A percentile compares a stretch with the other conserved stretches of the same genome.
Conservation (phyloP, 2,797 vertebrate species). For the Fistularia commersonii region DNA sequence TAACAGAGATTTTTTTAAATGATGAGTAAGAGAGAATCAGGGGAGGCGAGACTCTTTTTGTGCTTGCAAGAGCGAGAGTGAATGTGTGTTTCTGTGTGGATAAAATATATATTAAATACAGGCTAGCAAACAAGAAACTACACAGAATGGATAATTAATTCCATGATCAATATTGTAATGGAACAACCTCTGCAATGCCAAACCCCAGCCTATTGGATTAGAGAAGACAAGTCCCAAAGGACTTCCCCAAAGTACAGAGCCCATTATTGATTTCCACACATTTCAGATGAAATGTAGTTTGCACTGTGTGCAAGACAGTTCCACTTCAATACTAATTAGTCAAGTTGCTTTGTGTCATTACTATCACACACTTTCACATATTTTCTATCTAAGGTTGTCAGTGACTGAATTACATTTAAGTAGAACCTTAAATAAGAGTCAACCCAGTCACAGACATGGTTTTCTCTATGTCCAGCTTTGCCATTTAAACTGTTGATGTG, state of each 20-base stretch:
- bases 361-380: no score
- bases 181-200: slow-evolving; percentile 13
- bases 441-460: no score
- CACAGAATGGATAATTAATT: slow-evolving; percentile 49
- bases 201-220: slow-evolving; percentile 24
- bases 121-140: neutral
- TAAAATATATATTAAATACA: neutral
- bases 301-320: neutral
- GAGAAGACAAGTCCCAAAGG: slow-evolving; percentile 27
- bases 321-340: neutral
- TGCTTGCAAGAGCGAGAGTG: neutral
- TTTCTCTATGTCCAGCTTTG: no score
- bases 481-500: no score
- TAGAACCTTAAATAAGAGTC: no score
- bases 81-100: no score
- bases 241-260: slow-evolving; percentile 8
- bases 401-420: no score
- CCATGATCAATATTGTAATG: slow-evolving; percentile 53
- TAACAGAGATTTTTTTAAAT: no score
- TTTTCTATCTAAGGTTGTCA: no score
- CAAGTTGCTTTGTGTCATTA: neutral
- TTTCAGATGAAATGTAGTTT: slow-evolving; percentile 4
- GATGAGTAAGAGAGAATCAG: no score
- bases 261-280: slow-evolving; percentile 26
- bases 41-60: no score